A percentile compares a stretch with the other conserved stretches of the same genome.
These are phyloP conservation scores for Cataglyphis livida DNA, from an alignment of 2,888 invertebrate species.

Conservation along the genomic window DNA sequence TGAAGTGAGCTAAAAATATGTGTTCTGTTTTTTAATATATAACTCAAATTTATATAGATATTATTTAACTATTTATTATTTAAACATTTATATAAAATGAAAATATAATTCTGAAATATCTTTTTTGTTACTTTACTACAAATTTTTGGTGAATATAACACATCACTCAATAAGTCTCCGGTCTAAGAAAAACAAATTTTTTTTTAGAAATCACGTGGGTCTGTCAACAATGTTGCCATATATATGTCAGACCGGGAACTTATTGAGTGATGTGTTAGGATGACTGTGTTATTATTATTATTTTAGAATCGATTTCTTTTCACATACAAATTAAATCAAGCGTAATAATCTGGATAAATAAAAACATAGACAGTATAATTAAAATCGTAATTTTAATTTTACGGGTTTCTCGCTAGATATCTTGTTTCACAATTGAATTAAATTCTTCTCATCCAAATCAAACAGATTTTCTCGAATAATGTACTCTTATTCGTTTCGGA, in stretches of 20 bases:
- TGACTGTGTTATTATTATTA: neutral
- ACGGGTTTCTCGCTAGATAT: neutral
- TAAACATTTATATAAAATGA: neutral
- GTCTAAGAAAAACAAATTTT: too few species aligned
- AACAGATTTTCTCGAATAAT: neutral
- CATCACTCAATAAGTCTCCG: too few species aligned
- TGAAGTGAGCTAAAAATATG: neutral
- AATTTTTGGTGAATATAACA: neutral
- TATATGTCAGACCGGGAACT: too few species aligned
- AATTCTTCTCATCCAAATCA: conserved; percentile 9
- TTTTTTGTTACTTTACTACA: neutral
- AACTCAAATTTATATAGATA: neutral
- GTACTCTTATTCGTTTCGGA: conserved; percentile 31
- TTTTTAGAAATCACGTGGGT: too few species aligned
- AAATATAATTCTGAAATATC: neutral
- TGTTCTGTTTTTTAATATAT: neutral
- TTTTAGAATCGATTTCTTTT: neutral
- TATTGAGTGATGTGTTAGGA: too few species aligned
- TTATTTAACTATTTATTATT: neutral
- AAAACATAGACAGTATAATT: conserved; percentile 2
- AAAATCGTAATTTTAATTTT: conserved; percentile 30
- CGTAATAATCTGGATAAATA: neutral
- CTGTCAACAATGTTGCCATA: too few species aligned
- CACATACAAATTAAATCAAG: neutral
- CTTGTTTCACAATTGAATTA: conserved; percentile 17